Evolutionary conservation across 2,888 invertebrate genomes (phyloP).

Genomic region (Noctua pronuba): DNA sequence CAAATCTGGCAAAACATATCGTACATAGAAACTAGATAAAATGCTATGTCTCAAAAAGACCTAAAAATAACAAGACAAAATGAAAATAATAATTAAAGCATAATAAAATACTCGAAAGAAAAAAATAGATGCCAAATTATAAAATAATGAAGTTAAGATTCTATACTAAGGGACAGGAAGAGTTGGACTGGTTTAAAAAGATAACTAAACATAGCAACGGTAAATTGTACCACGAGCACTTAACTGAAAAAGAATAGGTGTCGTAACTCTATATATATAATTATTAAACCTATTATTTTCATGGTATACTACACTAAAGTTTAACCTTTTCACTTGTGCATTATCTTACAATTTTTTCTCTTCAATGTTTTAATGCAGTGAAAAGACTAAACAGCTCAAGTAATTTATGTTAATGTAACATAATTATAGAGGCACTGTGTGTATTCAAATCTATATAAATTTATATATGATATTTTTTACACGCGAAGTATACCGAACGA

Average conservation of each 20-base stretch:
- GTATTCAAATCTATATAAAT: conserved; percentile 86
- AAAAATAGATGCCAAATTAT: conserved; percentile 74
- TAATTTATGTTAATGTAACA: conserved; percentile 91
- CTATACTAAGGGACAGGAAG: conserved; percentile 62
- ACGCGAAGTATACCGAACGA: conserved; percentile 79
- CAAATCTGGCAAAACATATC: conserved; percentile 74
- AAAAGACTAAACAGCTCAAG: conserved; percentile 88
- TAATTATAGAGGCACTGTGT: conserved; percentile 91
- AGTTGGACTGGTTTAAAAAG: conserved; percentile 65
- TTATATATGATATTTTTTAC: conserved; percentile 84
- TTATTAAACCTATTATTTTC: conserved; percentile 84
- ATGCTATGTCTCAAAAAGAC: conserved; percentile 80
- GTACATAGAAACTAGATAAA: conserved; percentile 74
- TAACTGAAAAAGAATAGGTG: conserved; percentile 79
- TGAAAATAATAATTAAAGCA: conserved; percentile 71
- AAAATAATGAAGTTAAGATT: conserved; percentile 54
- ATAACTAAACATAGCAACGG: conserved; percentile 67
- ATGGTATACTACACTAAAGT: conserved; percentile 85
- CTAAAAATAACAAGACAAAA: conserved; percentile 73
- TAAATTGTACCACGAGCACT: conserved; percentile 81
- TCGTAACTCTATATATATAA: conserved; percentile 80
- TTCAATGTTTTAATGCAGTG: conserved; percentile 75
- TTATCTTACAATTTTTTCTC: conserved; percentile 57
- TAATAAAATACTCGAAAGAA: conserved; percentile 69
- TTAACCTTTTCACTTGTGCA: conserved; percentile 85